Percentiles rank a stretch among this genome's conserved stretches.
These are phyloP conservation scores for Stercorarius parasiticus DNA, from an alignment of 2,113 vertebrate species.

Conservation along the genomic window DNA sequence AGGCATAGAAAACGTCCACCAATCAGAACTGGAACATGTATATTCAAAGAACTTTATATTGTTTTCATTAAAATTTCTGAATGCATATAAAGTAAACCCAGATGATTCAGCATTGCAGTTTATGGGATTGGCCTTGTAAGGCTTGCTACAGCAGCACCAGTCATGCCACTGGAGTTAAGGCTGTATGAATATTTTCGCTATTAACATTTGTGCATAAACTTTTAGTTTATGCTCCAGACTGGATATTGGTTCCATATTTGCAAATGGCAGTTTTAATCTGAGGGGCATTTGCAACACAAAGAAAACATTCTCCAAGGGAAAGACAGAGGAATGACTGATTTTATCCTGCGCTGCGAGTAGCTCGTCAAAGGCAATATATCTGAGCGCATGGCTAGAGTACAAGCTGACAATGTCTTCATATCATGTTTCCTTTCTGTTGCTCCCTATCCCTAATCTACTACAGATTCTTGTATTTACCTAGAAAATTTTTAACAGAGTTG, in stretches of 20 bases:
- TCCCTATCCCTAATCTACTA: neutral
- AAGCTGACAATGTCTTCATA: neutral
- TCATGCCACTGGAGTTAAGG: neutral
- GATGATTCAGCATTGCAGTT: neutral
- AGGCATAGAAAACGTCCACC: neutral
- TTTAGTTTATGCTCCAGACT: neutral
- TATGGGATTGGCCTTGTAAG: neutral
- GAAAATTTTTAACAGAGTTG: neutral
- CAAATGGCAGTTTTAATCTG: neutral
- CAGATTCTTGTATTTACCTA: neutral
- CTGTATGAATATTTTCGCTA: neutral
- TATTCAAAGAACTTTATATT: neutral
- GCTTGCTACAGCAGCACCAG: neutral
- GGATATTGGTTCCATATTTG: neutral
- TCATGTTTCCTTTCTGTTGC: neutral
- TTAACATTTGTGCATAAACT: neutral
- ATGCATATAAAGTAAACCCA: neutral
- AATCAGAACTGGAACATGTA: neutral
- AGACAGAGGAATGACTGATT: neutral
- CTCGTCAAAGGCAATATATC: neutral
- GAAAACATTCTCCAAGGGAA: neutral
- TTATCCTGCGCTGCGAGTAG: neutral
- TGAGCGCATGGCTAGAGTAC: neutral
- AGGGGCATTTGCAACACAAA: neutral
- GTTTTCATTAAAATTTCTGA: neutral